Evolutionary conservation across 2,797 vertebrate species (phyloP).

Genomic region (Hemibagrus guttatus): DNA sequence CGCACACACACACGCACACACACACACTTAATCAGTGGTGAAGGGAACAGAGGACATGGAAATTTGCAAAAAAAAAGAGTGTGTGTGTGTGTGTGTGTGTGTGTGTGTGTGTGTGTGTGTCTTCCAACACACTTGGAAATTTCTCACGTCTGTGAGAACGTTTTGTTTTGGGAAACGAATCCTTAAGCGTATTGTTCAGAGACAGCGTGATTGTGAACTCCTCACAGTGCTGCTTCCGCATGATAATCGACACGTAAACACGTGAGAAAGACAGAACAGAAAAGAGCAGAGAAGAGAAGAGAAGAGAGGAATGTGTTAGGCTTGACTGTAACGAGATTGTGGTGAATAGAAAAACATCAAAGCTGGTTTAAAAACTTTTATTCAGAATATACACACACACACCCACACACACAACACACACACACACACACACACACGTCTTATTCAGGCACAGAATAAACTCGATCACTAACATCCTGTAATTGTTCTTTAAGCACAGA

Average conservation of each 20-base stretch:
- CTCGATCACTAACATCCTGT: conserved; percentile 31
- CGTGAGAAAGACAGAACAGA: neutral
- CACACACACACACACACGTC: neutral
- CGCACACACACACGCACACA: neutral
- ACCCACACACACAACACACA: conserved; percentile 6
- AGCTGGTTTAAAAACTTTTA: neutral
- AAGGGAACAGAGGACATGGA: neutral
- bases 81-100: conserved; percentile 16
- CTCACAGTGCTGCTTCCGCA: neutral
- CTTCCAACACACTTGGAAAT: conserved; percentile 9
- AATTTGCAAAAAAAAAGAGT: neutral
- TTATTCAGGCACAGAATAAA: conserved; percentile 14
- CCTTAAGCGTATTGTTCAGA: conserved; percentile 23
- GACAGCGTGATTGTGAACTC: neutral
- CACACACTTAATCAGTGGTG: neutral
- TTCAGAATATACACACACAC: neutral
- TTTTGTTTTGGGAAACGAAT: conserved; percentile 36
- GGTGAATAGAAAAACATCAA: conserved; percentile 16
- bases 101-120: conserved; percentile 16
- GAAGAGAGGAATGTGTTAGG: neutral
- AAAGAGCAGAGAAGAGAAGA: neutral
- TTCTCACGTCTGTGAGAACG: conserved; percentile 12
- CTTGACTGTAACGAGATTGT: neutral
- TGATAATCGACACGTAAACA: neutral
- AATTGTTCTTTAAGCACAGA: conserved; percentile 35